These are phyloP conservation scores for Heliconius eleuchia DNA, from an alignment of 1,140 invertebrate species.

Conservation along the genomic window DNA sequence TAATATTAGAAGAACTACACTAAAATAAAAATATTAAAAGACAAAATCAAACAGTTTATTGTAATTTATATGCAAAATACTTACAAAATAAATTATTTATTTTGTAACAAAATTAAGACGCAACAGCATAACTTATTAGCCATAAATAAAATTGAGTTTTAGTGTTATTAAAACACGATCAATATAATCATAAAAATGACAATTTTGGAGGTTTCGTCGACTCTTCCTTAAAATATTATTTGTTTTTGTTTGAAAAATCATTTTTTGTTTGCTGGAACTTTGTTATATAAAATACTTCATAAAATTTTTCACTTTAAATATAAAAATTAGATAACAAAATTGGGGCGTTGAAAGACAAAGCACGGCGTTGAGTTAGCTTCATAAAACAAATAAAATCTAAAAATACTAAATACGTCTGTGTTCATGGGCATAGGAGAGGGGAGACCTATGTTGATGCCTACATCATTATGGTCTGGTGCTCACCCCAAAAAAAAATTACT, in stretches of 20 bases:
- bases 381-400: background rate
- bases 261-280: background rate
- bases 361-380: too few species aligned
- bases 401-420: background rate
- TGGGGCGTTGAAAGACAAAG: too few species aligned
- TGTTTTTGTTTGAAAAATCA: background rate
- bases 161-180: conserved; percentile 1
- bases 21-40: background rate
- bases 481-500: too few species aligned
- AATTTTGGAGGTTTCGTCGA: background rate
- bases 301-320: too few species aligned
- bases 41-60: background rate
- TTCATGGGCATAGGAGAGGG: background rate
- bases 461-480: too few species aligned
- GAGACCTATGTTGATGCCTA: too few species aligned
- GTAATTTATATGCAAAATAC: background rate
- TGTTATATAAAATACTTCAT: background rate
- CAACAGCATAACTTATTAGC: background rate
- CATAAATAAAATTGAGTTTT: background rate
- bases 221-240: background rate
- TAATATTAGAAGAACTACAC: background rate
- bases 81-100: background rate
- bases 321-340: too few species aligned
- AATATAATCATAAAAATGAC: background rate
- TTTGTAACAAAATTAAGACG: conserved; percentile 4